Percentiles rank a stretch among this genome's conserved stretches.
phyloP scores from a whole-genome alignment of 1,140 invertebrate genomes.

The Calosoma granatense region DNA sequence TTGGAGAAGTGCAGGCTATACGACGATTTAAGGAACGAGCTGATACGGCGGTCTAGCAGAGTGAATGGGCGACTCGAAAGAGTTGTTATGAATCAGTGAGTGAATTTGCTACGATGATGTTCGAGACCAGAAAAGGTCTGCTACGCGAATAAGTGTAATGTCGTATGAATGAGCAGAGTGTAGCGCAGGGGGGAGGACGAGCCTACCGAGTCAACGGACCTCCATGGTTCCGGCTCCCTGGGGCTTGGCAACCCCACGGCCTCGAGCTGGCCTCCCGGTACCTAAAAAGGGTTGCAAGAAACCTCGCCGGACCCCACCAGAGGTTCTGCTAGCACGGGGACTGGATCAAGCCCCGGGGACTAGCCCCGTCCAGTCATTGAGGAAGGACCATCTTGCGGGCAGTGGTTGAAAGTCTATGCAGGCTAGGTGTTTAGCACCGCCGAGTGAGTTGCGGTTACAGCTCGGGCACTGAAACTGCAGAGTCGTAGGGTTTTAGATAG shows the following conservation, averaged over 20 bases:
- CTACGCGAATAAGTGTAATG: too few species aligned
- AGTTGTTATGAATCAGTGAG: too few species aligned
- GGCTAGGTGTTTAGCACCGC: neutral
- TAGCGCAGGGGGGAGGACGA: too few species aligned
- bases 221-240: too few species aligned
- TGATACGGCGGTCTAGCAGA: too few species aligned
- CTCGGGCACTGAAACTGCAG: neutral
- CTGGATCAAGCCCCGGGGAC: neutral
- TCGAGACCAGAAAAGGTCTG: too few species aligned
- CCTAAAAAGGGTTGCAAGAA: neutral
- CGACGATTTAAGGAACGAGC: slow-evolving; percentile 9
- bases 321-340: neutral
- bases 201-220: too few species aligned
- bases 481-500: neutral
- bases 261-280: too few species aligned
- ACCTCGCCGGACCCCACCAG: too few species aligned
- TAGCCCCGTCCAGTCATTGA: neutral
- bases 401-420: neutral
- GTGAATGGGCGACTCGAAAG: too few species aligned
- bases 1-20: slow-evolving; percentile 11
- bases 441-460: neutral
- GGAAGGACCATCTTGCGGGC: neutral
- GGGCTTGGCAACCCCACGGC: neutral
- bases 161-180: too few species aligned
- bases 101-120: too few species aligned